Percentiles rank a stretch among this genome's conserved stretches.
Conservation (phyloP, 2,113 vertebrate genomes). For the Spheniscus mendiculus region DNA sequence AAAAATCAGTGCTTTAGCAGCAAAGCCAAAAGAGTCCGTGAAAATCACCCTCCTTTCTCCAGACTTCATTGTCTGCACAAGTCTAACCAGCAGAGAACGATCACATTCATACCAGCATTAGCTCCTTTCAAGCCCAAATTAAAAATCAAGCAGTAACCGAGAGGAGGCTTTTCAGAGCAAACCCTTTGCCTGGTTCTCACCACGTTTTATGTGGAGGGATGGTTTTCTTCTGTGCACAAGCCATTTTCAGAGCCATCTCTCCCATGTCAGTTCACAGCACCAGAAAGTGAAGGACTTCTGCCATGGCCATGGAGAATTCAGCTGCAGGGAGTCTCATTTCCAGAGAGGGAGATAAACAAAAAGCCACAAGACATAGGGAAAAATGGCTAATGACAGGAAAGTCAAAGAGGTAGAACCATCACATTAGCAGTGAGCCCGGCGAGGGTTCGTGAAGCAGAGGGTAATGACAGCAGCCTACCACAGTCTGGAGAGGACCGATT, state of each 20-base stretch:
- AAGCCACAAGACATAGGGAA: background rate
- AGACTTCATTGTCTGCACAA: background rate
- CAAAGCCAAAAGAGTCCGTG: background rate
- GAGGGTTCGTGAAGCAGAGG: background rate
- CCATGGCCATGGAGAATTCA: background rate
- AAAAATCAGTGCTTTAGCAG: background rate
- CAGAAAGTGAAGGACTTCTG: background rate
- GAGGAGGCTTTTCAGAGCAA: background rate
- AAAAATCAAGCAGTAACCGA: background rate
- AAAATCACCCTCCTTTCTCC: background rate
- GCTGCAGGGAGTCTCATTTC: background rate
- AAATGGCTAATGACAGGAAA: background rate
- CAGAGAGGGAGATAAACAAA: background rate
- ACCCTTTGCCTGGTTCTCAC: background rate
- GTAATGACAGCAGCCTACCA: background rate
- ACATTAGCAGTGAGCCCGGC: background rate
- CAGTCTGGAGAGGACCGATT: background rate
- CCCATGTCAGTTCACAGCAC: background rate
- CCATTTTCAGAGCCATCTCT: background rate
- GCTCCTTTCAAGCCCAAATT: background rate
- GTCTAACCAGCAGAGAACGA: background rate
- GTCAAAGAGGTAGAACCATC: background rate
- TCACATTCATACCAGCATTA: fast-evolving
- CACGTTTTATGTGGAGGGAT: background rate
- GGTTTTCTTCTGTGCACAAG: background rate